Conservation (phyloP, 1,140 invertebrate genomes). For the Drosophila prosaltans region DNA sequence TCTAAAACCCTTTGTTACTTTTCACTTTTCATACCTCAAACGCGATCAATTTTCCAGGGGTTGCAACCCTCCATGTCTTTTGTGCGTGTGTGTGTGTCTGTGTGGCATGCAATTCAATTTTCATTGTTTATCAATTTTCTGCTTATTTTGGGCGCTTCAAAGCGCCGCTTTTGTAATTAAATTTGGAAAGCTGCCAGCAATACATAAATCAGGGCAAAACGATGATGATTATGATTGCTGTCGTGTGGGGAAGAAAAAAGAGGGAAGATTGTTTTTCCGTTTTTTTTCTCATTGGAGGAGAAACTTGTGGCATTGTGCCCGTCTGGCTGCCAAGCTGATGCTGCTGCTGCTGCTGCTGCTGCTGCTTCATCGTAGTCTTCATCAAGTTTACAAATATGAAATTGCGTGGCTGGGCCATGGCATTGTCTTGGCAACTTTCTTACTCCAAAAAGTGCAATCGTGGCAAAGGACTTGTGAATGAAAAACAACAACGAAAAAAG, state of each 20-base stretch:
- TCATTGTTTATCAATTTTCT: conserved; percentile 82
- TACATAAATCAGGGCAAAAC: conserved; percentile 67
- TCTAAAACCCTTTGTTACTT: conserved; percentile 56
- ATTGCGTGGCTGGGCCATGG: conserved; percentile 45
- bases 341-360: too few species aligned
- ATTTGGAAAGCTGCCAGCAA: conserved; percentile 74
- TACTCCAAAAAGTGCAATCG: conserved; percentile 58
- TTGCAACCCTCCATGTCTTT: conserved; percentile 45
- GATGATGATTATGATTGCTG: conserved; percentile 59
- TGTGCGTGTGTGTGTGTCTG: conserved; percentile 43
- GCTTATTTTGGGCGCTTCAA: conserved; percentile 77
- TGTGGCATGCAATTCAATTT: conserved; percentile 70
- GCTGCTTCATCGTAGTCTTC: conserved; percentile 31
- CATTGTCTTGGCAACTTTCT: conserved; percentile 63
- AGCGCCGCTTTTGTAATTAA: conserved; percentile 73
- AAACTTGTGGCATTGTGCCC: conserved; percentile 21
- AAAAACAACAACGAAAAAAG: not conserved
- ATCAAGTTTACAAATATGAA: conserved; percentile 30
- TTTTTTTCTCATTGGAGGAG: not conserved
- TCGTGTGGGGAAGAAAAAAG: conserved; percentile 21
- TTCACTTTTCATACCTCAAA: conserved; percentile 36
- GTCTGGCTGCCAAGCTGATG: conserved; percentile 38
- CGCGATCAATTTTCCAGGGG: conserved; percentile 41
- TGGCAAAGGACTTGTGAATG: conserved; percentile 34
- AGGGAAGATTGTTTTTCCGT: too few species aligned